A percentile compares a stretch with the other conserved stretches of the same genome.
phyloP scores from a whole-genome alignment of 2,113 vertebrate genomes.

The Malurus melanocephalus region DNA sequence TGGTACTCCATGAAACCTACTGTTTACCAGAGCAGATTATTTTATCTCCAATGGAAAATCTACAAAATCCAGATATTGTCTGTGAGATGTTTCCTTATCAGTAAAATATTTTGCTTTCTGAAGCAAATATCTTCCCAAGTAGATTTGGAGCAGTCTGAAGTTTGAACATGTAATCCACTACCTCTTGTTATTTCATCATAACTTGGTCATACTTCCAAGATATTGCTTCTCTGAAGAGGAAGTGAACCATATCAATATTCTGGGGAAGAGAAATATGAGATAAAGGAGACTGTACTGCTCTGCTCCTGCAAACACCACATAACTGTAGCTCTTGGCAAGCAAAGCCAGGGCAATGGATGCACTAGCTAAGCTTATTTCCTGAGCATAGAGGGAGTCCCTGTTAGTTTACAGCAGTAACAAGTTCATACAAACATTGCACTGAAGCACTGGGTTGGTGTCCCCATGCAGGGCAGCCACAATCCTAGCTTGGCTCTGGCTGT shows the following conservation, averaged over 20 bases:
- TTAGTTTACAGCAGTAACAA: not conserved
- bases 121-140: not conserved
- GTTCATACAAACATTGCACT: not conserved
- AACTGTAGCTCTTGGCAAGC: not conserved
- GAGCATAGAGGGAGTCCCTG: not conserved
- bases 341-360: not conserved
- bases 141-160: not conserved
- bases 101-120: not conserved
- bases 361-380: not conserved
- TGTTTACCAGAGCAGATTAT: not conserved
- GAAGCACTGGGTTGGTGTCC: not conserved
- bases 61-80: not conserved
- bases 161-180: not conserved
- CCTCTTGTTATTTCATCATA: not conserved
- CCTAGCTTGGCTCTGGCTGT: not conserved
- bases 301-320: not conserved
- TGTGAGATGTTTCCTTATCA: not conserved
- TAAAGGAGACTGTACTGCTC: not conserved
- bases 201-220: not conserved
- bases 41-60: not conserved
- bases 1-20: not conserved
- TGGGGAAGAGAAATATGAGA: not conserved
- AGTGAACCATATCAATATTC: not conserved
- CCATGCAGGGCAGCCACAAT: rapidly evolving
- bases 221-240: not conserved